These are phyloP conservation scores for Pseudonaja textilis DNA, from an alignment of 2,113 vertebrate genomes.

Conservation along the genomic window DNA sequence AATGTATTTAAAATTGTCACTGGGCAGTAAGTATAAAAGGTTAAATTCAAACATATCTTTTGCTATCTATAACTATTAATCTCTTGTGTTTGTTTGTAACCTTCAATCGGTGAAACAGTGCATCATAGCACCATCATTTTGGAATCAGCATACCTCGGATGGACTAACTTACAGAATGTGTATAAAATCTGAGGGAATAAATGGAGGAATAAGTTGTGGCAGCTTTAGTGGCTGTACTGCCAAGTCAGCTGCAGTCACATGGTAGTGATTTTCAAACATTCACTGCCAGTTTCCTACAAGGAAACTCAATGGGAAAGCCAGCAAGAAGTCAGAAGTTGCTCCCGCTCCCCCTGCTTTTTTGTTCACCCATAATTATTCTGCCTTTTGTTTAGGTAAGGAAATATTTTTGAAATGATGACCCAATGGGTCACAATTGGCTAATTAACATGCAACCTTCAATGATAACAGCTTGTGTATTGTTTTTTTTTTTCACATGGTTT, in stretches of 20 bases:
- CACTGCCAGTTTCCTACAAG: neutral
- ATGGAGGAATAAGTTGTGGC: neutral
- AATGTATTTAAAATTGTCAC: neutral
- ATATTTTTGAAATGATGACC: neutral
- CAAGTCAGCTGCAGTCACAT: neutral
- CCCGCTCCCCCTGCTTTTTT: neutral
- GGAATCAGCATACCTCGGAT: neutral
- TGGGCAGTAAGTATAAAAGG: neutral
- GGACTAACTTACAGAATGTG: neutral
- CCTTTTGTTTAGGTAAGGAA: neutral
- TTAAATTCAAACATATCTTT: neutral
- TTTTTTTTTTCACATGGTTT: neutral
- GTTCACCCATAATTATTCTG: neutral
- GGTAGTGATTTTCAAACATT: neutral
- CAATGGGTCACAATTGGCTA: neutral
- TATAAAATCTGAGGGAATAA: neutral
- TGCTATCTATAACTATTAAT: neutral
- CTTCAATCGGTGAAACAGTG: neutral
- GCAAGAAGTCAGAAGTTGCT: neutral
- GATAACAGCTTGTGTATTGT: neutral
- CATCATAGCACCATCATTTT: neutral
- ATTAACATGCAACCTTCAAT: neutral
- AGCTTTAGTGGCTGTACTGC: neutral
- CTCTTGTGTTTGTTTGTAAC: too few species aligned
- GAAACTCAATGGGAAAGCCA: neutral